phyloP scores from a whole-genome alignment of 2,888 invertebrate genomes.

The Laspeyria flexula region DNA sequence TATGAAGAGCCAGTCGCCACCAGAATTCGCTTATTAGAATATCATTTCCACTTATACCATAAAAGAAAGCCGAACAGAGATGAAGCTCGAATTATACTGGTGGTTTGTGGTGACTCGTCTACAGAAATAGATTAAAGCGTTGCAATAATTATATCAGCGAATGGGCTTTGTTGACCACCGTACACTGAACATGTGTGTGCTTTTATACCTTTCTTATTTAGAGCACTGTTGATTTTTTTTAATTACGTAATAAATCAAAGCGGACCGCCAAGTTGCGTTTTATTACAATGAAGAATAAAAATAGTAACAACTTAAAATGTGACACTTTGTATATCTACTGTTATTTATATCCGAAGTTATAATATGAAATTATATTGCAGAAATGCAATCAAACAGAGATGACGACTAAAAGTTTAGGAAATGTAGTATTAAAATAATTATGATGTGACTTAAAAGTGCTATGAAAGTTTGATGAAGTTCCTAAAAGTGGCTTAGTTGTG shows the following conservation, averaged over 20 bases:
- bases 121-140: slow-evolving; percentile 78
- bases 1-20: slow-evolving; percentile 52
- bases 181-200: slow-evolving; percentile 60
- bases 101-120: slow-evolving; percentile 62
- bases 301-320: slow-evolving; percentile 47
- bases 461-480: slow-evolving; percentile 53
- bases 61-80: slow-evolving; percentile 46
- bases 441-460: slow-evolving; percentile 64
- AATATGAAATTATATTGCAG: slow-evolving; percentile 28
- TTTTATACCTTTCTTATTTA: slow-evolving; percentile 44
- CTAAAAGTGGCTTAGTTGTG: slow-evolving; percentile 53
- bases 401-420: slow-evolving; percentile 39
- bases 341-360: slow-evolving; percentile 3
- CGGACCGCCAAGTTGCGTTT: slow-evolving; percentile 25
- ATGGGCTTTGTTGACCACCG: slow-evolving; percentile 72
- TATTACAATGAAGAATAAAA: slow-evolving; percentile 10
- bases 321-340: slow-evolving; percentile 46
- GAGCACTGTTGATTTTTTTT: slow-evolving; percentile 16
- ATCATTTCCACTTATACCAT: slow-evolving; percentile 45
- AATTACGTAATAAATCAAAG: slow-evolving; percentile 13
- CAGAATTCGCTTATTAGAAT: slow-evolving; percentile 50
- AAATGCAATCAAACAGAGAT: slow-evolving; percentile 46
- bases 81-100: slow-evolving; percentile 60
- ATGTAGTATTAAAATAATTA: slow-evolving; percentile 45
- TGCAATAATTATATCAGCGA: slow-evolving; percentile 83